These are phyloP conservation scores for Agraylea sexmaculata DNA, from an alignment of 1,140 invertebrate species.

Conservation along the genomic window DNA sequence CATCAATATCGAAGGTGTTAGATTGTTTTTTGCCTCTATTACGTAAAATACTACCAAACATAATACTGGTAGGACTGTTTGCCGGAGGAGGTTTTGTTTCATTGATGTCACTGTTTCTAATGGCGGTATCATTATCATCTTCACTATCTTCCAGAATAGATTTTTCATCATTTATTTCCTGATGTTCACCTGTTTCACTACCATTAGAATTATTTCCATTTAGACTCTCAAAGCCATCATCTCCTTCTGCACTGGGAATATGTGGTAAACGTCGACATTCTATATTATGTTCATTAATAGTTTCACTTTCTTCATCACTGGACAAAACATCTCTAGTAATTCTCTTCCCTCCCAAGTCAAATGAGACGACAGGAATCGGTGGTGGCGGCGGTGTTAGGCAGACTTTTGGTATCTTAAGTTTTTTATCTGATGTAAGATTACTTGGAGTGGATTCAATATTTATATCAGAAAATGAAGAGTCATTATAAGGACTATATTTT, in stretches of 20 bases:
- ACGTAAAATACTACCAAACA: no score
- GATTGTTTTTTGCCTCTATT: no score
- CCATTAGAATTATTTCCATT: slow-evolving; percentile 70
- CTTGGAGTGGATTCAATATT: no score
- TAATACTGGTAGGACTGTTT: no score
- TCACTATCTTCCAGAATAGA: slow-evolving; percentile 26
- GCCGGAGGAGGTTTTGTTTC: no score
- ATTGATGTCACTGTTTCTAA: no score
- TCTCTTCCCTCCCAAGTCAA: slow-evolving; percentile 8
- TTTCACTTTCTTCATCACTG: slow-evolving; percentile 11
- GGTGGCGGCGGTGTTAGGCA: slow-evolving; percentile 15
- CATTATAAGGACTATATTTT: no score
- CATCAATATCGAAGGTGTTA: no score
- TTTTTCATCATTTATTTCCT: slow-evolving; percentile 17
- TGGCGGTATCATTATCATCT: slow-evolving; percentile 29
- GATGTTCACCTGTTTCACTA: slow-evolving; percentile 33
- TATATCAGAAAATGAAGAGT: no score
- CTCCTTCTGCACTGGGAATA: slow-evolving; percentile 40
- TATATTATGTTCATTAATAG: slow-evolving; percentile 7
- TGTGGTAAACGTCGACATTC: not conserved
- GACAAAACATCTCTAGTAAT: slow-evolving; percentile 8
- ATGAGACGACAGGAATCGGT: slow-evolving; percentile 11
- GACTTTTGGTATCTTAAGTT: slow-evolving; percentile 13
- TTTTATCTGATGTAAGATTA: no score
- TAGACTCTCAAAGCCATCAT: slow-evolving; percentile 79